Percentiles rank a stretch among this genome's conserved stretches.
Conservation (phyloP, 2,888 invertebrate genomes). For the Malacosoma neustria region DNA sequence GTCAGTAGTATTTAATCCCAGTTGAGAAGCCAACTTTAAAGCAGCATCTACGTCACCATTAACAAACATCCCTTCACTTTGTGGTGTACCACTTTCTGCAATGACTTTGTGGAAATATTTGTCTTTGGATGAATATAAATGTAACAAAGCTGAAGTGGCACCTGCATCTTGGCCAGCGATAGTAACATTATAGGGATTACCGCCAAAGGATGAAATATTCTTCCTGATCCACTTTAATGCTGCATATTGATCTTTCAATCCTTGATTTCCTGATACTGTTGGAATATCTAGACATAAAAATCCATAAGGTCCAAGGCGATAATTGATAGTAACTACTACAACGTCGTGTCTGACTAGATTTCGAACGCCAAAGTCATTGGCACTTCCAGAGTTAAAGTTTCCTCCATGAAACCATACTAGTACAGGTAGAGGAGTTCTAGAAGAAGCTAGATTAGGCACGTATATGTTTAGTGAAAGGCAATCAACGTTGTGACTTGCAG, state of each 20-base stretch:
- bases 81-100: conserved; percentile 54
- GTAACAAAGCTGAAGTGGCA: conserved; percentile 45
- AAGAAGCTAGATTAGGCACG: conserved; percentile 45
- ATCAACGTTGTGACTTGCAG: conserved; percentile 37
- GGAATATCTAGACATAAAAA: conserved; percentile 58
- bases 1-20: conserved; percentile 43
- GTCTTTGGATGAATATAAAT: conserved; percentile 48
- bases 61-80: conserved; percentile 46
- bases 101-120: conserved; percentile 57
- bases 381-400: conserved; percentile 38
- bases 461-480: conserved; percentile 80
- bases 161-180: conserved; percentile 57
- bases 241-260: conserved; percentile 53
- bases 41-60: conserved; percentile 42
- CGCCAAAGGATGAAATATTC: conserved; percentile 57
- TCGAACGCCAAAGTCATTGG: conserved; percentile 33
- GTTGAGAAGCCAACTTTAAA: conserved; percentile 40
- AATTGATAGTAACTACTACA: conserved; percentile 55
- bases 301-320: conserved; percentile 59
- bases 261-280: conserved; percentile 53
- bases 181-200: conserved; percentile 58
- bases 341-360: conserved; percentile 48
- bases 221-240: conserved; percentile 53
- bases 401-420: conserved; percentile 63
- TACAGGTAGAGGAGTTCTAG: conserved; percentile 48